Evolutionary conservation across 2,888 invertebrate genomes (phyloP).

Genomic region (Orthonychiurus folsomi): DNA sequence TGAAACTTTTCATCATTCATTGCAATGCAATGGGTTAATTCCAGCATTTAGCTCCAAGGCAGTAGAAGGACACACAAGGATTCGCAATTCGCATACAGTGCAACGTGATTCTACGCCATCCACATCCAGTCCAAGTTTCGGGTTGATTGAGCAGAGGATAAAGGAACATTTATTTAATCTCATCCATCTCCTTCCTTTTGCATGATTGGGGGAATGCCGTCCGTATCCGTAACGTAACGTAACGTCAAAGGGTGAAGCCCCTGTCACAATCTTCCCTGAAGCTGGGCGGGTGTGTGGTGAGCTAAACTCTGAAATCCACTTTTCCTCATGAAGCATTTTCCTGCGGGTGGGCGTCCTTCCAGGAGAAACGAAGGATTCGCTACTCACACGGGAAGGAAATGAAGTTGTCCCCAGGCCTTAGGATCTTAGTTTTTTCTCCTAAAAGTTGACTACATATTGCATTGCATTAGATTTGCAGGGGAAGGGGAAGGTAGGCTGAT

Average conservation of each 20-base stretch:
- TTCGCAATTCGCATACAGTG: too few relatives aligned
- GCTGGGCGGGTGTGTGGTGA: neutral
- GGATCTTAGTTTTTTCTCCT: neutral
- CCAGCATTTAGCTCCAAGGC: too few relatives aligned
- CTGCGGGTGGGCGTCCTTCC: too few relatives aligned
- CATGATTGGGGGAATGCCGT: neutral
- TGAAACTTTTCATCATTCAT: too few relatives aligned
- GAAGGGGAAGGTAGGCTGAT: too few relatives aligned
- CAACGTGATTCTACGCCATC: too few relatives aligned
- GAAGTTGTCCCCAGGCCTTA: neutral
- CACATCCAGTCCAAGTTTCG: too few relatives aligned
- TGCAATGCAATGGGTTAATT: too few relatives aligned
- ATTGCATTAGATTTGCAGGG: too few relatives aligned
- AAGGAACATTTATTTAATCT: neutral
- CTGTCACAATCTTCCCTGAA: neutral
- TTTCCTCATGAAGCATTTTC: neutral
- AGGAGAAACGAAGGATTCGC: neutral
- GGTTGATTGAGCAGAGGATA: neutral
- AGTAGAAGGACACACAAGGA: too few relatives aligned
- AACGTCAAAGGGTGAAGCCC: too few relatives aligned
- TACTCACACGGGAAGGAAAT: neutral
- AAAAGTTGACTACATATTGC: slow-evolving; percentile 1
- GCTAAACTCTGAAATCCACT: neutral
- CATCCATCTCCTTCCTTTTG: neutral
- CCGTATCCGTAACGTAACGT: too few relatives aligned